phyloP scores from a whole-genome alignment of 2,888 invertebrate genomes.

The Capitulum mitella region DNA sequence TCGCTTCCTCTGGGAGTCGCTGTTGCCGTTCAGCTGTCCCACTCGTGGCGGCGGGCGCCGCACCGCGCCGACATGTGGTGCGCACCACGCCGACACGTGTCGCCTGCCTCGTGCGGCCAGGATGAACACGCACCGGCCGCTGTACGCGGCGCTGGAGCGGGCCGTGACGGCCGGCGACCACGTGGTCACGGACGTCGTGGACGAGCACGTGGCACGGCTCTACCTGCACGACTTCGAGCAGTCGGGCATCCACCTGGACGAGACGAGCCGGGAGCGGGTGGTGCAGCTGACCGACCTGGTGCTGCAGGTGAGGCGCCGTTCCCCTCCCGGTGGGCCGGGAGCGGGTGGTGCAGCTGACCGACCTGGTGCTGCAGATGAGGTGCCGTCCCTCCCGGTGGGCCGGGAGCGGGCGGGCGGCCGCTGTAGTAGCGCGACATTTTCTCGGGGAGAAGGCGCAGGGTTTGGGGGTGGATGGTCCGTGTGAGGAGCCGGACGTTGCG shows the following conservation, averaged over 20 bases:
- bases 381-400: too few relatives aligned
- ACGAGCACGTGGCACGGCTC: slow-evolving; percentile 74
- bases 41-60: too few relatives aligned
- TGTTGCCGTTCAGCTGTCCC: too few relatives aligned
- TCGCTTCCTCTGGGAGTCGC: neutral
- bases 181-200: slow-evolving; percentile 57
- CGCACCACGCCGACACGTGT: too few relatives aligned
- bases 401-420: slow-evolving; percentile 68
- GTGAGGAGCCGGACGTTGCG: too few relatives aligned
- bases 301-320: slow-evolving; percentile 47
- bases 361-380: slow-evolving; percentile 58
- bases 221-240: slow-evolving; percentile 97
- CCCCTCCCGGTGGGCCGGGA: too few relatives aligned
- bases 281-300: slow-evolving; percentile 81
- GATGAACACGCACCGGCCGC: slow-evolving; percentile 78
- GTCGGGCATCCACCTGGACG: slow-evolving; percentile 87
- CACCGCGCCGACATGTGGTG: too few relatives aligned
- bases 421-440: too few relatives aligned
- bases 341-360: slow-evolving; percentile 75
- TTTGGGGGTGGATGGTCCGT: too few relatives aligned
- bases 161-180: slow-evolving; percentile 66
- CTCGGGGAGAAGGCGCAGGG: too few relatives aligned
- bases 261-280: slow-evolving; percentile 61
- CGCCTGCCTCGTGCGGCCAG: slow-evolving; percentile 46
- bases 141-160: slow-evolving; percentile 68